phyloP scores from a whole-genome alignment of 2,888 invertebrate species.

The Cataglyphis livida region DNA sequence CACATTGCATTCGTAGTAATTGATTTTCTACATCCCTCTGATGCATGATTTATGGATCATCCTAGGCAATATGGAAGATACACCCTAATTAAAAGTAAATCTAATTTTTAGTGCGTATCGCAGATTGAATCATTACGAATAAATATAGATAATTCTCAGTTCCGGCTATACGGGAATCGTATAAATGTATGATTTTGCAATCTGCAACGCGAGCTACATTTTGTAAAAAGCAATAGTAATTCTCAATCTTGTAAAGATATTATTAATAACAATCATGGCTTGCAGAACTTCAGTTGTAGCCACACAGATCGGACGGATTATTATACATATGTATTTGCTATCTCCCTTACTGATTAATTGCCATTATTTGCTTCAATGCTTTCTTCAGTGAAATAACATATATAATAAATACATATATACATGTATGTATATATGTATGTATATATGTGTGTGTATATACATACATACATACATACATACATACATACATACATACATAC shows the following conservation, averaged over 20 bases:
- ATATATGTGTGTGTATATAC: too few relatives aligned
- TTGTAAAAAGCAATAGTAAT: conserved; percentile 39
- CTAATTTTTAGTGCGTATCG: conserved; percentile 24
- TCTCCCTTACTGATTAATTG: conserved; percentile 27
- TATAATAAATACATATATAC: not conserved
- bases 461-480: too few relatives aligned
- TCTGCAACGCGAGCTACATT: conserved; percentile 1
- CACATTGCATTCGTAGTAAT: not conserved
- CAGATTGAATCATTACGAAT: conserved; percentile 39
- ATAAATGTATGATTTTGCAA: conserved; percentile 14
- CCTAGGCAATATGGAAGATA: conserved; percentile 32
- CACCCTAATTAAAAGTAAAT: conserved; percentile 29
- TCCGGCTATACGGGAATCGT: not conserved
- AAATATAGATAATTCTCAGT: conserved; percentile 26
- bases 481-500: too few relatives aligned
- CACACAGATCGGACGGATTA: conserved; percentile 11
- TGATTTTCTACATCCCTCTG: not conserved
- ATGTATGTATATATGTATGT: not conserved
- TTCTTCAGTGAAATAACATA: not conserved
- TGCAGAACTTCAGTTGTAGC: conserved; percentile 19
- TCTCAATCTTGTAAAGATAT: conserved; percentile 7
- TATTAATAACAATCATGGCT: not conserved
- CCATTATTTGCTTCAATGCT: conserved; percentile 5
- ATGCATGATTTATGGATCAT: conserved; percentile 48
- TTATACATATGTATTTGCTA: conserved; percentile 27